Conservation (phyloP, 2,888 invertebrate species). For the Gymnosoma rotundatum region DNA sequence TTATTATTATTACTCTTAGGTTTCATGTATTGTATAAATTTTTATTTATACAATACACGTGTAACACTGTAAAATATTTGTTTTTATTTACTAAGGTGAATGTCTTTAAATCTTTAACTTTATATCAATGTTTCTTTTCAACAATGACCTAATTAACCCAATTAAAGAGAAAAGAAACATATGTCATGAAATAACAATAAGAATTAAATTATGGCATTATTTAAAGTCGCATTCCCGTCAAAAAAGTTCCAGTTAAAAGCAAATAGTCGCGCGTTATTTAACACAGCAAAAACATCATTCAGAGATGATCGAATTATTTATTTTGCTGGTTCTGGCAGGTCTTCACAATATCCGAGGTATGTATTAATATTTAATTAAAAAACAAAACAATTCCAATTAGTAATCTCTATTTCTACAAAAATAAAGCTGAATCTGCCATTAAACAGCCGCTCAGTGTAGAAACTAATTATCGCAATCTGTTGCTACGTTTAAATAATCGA, state of each 20-base stretch:
- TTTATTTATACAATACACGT: too few relatives aligned
- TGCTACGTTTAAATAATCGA: conserved; percentile 74
- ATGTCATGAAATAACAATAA: conserved; percentile 20
- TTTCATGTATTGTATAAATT: too few relatives aligned
- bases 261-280: conserved; percentile 7
- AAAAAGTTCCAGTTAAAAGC: conserved; percentile 26
- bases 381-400: not conserved
- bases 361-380: not conserved
- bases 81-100: too few relatives aligned
- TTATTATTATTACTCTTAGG: too few relatives aligned
- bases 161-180: conserved; percentile 21
- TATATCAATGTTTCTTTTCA: not conserved
- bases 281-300: not conserved
- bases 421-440: conserved; percentile 24
- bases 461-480: conserved; percentile 72
- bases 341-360: conserved; percentile 2
- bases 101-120: too few relatives aligned
- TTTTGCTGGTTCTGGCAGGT: conserved; percentile 7
- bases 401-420: not conserved
- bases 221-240: conserved; percentile 17
- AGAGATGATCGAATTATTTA: conserved; percentile 14
- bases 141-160: conserved; percentile 28
- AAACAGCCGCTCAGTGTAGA: conserved; percentile 60
- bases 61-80: too few relatives aligned
- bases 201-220: conserved; percentile 1